Conservation (phyloP, 92 coral and sea anemone genomes). For the Porites evermanni region DNA sequence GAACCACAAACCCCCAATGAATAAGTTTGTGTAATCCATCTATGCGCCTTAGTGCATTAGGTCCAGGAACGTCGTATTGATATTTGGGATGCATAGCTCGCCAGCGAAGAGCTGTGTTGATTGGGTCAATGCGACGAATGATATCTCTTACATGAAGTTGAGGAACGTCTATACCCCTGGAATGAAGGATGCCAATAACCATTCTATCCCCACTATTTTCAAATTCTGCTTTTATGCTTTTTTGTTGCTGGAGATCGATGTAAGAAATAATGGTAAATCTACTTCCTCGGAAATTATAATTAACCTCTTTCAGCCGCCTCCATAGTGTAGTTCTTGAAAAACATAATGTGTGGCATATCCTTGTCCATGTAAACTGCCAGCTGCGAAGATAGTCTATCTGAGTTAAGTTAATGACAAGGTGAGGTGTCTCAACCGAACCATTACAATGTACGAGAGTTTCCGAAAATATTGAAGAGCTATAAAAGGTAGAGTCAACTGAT, state of each 20-base stretch:
- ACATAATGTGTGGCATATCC: constrained; percentile 38
- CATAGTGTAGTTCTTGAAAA: constrained; percentile 55
- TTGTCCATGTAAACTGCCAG: constrained; percentile 62
- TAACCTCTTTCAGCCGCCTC: constrained; percentile 44
- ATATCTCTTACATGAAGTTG: constrained; percentile 52
- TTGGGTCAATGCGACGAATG: constrained; percentile 49
- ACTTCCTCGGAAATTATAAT: constrained; percentile 4
- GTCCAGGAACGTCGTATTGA: constrained; percentile 48
- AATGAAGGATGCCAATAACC: constrained; percentile 47
- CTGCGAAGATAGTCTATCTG: constrained; percentile 52
- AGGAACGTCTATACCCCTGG: constrained; percentile 33
- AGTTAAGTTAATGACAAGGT: constrained; percentile 23
- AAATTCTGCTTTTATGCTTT: constrained; percentile 21
- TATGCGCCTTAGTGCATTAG: constrained; percentile 53
- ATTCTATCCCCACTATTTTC: constrained; percentile 59
- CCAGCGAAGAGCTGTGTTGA: constrained; percentile 46
- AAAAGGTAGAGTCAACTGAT: background rate
- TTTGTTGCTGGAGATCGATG: constrained; percentile 5
- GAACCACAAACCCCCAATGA: constrained; percentile 58
- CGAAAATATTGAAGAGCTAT: background rate
- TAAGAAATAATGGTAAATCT: constrained; percentile 50
- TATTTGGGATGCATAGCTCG: constrained; percentile 35
- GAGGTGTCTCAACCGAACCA: constrained; percentile 48
- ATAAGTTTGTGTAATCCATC: constrained; percentile 39
- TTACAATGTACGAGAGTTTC: constrained; percentile 24